Evolutionary conservation across 2,888 invertebrate species (phyloP).

Genomic region (Melanchra persicariae): DNA sequence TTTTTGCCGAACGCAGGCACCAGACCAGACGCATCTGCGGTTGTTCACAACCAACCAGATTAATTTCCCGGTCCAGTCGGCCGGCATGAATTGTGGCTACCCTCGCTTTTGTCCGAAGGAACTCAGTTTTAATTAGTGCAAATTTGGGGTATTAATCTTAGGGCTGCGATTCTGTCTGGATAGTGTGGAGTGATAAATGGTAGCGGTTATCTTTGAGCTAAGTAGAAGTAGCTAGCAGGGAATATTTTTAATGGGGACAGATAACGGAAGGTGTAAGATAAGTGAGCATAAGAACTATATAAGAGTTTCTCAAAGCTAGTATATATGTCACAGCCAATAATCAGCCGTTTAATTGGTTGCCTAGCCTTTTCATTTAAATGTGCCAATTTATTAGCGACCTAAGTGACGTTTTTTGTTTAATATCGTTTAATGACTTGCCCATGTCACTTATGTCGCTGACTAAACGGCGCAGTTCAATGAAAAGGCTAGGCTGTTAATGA

Average conservation of each 20-base stretch:
- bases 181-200: slow-evolving; percentile 42
- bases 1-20: slow-evolving; percentile 36
- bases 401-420: too few relatives aligned
- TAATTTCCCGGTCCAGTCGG: slow-evolving; percentile 74
- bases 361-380: too few relatives aligned
- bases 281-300: not conserved
- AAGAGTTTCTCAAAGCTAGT: not conserved
- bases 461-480: too few relatives aligned
- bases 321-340: too few relatives aligned
- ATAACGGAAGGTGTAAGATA: not conserved
- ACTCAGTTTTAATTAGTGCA: slow-evolving; percentile 73
- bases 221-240: not conserved
- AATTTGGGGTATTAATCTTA: slow-evolving; percentile 66
- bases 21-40: slow-evolving; percentile 56
- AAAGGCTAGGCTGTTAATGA: too few relatives aligned
- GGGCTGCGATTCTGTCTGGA: slow-evolving; percentile 40
- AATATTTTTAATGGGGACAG: not conserved
- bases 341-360: too few relatives aligned
- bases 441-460: too few relatives aligned
- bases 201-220: slow-evolving; percentile 27
- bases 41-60: slow-evolving; percentile 73
- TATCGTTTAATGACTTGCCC: too few relatives aligned
- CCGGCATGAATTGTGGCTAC: slow-evolving; percentile 74
- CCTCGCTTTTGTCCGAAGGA: slow-evolving; percentile 68
- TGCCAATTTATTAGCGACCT: too few relatives aligned